Conservation (phyloP, 1,140 invertebrate species). For the Trichonephila clavata region DNA sequence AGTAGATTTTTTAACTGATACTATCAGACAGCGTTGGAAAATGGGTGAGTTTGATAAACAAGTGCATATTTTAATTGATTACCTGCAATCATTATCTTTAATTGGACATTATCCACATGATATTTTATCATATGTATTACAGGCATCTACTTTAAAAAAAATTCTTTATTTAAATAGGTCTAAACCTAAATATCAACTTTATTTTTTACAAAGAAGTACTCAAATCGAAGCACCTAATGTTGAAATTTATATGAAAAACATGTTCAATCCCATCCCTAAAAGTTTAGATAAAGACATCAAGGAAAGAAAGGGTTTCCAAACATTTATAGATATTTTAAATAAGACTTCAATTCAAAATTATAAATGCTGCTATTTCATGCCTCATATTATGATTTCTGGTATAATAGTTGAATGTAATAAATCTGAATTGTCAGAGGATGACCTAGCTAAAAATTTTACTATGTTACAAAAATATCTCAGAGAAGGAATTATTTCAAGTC, state of each 20-base stretch:
- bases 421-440: background rate
- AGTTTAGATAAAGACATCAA: conserved; percentile 58
- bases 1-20: conserved; percentile 17
- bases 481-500: conserved; percentile 53
- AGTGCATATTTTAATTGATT: conserved; percentile 60
- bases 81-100: conserved; percentile 58
- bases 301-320: conserved; percentile 53
- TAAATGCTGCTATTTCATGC: conserved; percentile 59
- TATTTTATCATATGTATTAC: conserved; percentile 34
- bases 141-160: background rate
- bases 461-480: background rate
- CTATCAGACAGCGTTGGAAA: background rate
- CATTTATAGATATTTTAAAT: conserved; percentile 32
- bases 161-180: background rate
- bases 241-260: background rate
- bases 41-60: conserved; percentile 56
- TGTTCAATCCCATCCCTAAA: conserved; percentile 37
- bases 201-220: conserved; percentile 55
- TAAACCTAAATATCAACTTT: conserved; percentile 73
- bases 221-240: conserved; percentile 65
- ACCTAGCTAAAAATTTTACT: background rate
- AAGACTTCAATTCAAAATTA: background rate
- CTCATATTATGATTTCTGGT: conserved; percentile 69
- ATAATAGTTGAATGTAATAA: conserved; percentile 21
- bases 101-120: conserved; percentile 41